phyloP scores from a whole-genome alignment of 1,140 invertebrate species.

The Euwallacea similis region DNA sequence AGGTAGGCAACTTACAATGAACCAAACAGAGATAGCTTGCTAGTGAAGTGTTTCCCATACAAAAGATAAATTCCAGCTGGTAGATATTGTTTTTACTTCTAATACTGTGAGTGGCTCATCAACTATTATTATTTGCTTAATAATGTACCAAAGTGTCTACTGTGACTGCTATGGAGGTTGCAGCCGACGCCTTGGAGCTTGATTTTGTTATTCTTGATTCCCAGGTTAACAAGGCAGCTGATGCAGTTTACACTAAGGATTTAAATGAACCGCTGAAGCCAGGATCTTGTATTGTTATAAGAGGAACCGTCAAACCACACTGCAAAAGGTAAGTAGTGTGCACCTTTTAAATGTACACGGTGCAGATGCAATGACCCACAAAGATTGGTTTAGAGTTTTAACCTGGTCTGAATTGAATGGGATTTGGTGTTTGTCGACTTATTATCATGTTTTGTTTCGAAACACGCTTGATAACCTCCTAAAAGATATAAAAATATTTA shows the following conservation, averaged over 20 bases:
- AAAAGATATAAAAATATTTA: too few relatives aligned
- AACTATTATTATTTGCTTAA: neutral
- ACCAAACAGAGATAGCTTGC: too few relatives aligned
- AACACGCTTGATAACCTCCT: too few relatives aligned
- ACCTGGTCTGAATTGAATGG: too few relatives aligned
- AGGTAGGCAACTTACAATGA: too few relatives aligned
- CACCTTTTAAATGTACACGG: too few relatives aligned
- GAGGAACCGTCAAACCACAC: constrained; percentile 19
- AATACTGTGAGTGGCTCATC: neutral
- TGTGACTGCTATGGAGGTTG: constrained; percentile 31
- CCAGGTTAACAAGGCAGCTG: constrained; percentile 13
- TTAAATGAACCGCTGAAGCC: constrained; percentile 22
- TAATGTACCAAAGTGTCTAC: neutral
- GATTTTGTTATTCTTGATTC: constrained; percentile 34
- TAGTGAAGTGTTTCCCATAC: too few relatives aligned
- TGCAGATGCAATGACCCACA: too few relatives aligned
- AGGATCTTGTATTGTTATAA: constrained; percentile 29
- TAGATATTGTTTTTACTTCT: neutral
- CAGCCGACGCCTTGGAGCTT: constrained; percentile 35
- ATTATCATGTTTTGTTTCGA: too few relatives aligned
- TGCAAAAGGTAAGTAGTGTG: constrained; percentile 31
- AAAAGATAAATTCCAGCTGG: too few relatives aligned
- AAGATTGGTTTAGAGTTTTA: too few relatives aligned
- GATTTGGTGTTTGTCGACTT: too few relatives aligned
- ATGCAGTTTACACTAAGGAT: constrained; percentile 20